Conservation (phyloP, 2,797 vertebrate species). For the Buceros bicornis region DNA sequence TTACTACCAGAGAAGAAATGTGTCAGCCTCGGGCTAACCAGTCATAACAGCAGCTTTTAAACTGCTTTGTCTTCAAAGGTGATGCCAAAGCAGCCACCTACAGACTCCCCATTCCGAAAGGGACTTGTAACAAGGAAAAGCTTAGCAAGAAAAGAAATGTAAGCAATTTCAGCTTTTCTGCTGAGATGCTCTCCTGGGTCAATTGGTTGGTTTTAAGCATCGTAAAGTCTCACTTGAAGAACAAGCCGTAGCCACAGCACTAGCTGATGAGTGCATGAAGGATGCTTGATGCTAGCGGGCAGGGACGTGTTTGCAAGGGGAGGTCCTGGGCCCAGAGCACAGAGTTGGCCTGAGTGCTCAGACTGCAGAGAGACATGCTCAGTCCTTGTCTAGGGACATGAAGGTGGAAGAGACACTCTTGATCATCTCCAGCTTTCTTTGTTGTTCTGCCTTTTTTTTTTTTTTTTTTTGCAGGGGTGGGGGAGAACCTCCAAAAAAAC, state of each 20-base stretch:
- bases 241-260: fast-evolving
- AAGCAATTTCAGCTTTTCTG: neutral
- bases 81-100: neutral
- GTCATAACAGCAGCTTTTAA: neutral
- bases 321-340: neutral
- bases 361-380: fast-evolving
- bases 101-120: neutral
- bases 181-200: neutral
- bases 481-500: neutral
- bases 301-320: neutral
- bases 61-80: neutral
- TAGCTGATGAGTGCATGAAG: neutral
- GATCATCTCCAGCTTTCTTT: neutral
- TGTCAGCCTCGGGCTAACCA: neutral
- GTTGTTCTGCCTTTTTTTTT: no score
- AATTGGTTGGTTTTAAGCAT: neutral
- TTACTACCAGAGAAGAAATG: neutral
- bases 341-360: neutral
- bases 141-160: neutral
- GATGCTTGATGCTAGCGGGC: neutral
- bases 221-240: neutral
- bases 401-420: neutral
- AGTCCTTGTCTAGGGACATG: neutral
- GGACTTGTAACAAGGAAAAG: neutral
- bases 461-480: no score